Base-by-base conservation (phyloP, 2,888 invertebrate genomes). In the Drosophila birchii region DNA sequence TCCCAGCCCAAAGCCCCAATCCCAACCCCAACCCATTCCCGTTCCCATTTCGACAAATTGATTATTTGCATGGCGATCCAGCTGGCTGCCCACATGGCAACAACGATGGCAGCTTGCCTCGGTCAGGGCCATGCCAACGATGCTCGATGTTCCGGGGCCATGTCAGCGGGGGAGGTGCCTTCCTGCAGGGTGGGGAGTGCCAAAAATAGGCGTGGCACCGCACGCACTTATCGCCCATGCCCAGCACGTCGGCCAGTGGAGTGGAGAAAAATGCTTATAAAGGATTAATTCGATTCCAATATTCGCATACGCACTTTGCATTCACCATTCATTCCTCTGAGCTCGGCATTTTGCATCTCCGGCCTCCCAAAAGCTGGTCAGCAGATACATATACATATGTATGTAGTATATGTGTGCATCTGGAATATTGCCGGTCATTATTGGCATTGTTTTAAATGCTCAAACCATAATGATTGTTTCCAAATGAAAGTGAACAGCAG, bases 201-300 rank as follows among this genome's bases (percentile, higher is more conserved):
- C 66, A 61, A 54, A 61, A 63, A 59, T 61, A 78, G 85, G 83
- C 73, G 78, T 78, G 85, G 79, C 86, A 70, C 18, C 64, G 61
- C 79, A 83, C 73, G 67, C 85, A 86, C 81, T 83, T 86, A 83
- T 86, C 83, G 56, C 76, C 66, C 76, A 81, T 83, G 76, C 83
- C 81, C 79, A 86, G 81, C 87, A 84, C 86, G 81, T 71, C 74
- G 78, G 49, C 72, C 75, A 74, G 45, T 81, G 77, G 78, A 84
- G 80, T 81, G 88, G 75, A 79, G 78, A 80, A 78, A 88, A 88
- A 87, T 88, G 87, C 88, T 80, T 89, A 87, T 81, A 87, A 89
- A 78, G 86, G 83, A 89, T 87, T 87, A 89, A 89, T 89, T 89
- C 86, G 81, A 89, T 87, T 86, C 81, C 89, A 83, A 78, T 79